phyloP scores from a whole-genome alignment of 2,888 invertebrate genomes.

The Corbicula japonica region DNA sequence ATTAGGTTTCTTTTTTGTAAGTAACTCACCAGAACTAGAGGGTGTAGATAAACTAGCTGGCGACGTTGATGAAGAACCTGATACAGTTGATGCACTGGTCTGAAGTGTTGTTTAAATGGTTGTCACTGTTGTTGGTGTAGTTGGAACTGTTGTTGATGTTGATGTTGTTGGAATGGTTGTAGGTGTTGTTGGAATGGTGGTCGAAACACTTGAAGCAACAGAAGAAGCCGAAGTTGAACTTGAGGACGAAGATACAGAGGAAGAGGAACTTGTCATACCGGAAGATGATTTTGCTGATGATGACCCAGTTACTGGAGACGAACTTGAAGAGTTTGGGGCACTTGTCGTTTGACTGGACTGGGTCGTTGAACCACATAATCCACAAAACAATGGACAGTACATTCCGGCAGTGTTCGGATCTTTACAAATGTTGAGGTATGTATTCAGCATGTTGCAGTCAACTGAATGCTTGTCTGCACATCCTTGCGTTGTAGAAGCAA shows the following conservation, averaged over 20 bases:
- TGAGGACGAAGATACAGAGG: background rate
- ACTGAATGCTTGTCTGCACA: slow-evolving; percentile 42
- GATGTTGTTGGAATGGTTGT: background rate
- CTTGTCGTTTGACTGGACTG: background rate
- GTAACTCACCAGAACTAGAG: no score
- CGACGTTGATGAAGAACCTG: slow-evolving; percentile 6
- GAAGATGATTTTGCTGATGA: background rate
- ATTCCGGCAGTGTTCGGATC: slow-evolving; percentile 32
- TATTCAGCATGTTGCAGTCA: slow-evolving; percentile 57
- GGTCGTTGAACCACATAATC: slow-evolving; percentile 43
- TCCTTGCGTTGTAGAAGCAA: background rate
- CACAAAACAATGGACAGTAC: slow-evolving; percentile 55
- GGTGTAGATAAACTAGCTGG: background rate
- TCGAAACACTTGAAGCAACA: background rate
- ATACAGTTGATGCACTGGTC: background rate
- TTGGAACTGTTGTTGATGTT: background rate
- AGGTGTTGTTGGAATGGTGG: background rate
- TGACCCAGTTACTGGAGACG: background rate
- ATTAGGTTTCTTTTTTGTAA: no score
- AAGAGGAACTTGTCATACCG: background rate
- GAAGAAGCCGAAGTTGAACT: slow-evolving; percentile 1
- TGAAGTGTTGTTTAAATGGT: background rate
- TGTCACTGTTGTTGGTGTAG: background rate
- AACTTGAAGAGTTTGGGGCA: background rate
- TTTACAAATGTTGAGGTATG: slow-evolving; percentile 42